A percentile compares a stretch with the other conserved stretches of the same genome.
phyloP scores from a whole-genome alignment of 2,888 invertebrate genomes.

The Protonemura montana region DNA sequence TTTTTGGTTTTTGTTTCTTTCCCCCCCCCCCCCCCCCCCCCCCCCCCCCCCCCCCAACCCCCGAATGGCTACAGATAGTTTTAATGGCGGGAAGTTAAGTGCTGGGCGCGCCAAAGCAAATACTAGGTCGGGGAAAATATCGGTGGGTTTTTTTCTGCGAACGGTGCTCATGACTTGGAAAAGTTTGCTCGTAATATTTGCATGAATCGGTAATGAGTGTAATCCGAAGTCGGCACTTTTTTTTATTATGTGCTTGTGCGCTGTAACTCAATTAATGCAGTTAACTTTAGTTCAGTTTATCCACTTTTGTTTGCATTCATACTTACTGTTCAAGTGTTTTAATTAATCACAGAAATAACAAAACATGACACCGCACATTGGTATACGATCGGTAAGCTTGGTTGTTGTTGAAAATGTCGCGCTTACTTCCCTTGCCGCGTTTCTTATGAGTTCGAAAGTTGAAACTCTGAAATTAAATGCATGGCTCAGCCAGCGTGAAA shows the following conservation, averaged over 20 bases:
- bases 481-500: background rate
- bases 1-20: background rate
- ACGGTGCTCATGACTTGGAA: background rate
- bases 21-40: no score
- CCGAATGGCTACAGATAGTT: background rate
- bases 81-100: background rate
- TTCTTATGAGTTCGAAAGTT: background rate
- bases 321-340: background rate
- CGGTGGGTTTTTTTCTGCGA: background rate
- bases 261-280: background rate
- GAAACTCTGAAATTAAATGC: background rate
- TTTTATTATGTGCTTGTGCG: background rate
- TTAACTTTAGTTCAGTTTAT: background rate
- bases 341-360: background rate
- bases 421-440: background rate
- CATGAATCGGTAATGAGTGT: background rate
- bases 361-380: background rate
- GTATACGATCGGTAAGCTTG: background rate
- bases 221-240: conserved; percentile 7
- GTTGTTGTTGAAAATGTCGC: background rate
- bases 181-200: background rate
- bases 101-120: background rate
- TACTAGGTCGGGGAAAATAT: background rate
- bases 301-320: background rate
- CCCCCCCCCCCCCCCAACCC: no score